A percentile compares a stretch with the other conserved stretches of the same genome.
Conservation (phyloP, 2,888 invertebrate genomes). For the Allophyes oxyacanthae region DNA sequence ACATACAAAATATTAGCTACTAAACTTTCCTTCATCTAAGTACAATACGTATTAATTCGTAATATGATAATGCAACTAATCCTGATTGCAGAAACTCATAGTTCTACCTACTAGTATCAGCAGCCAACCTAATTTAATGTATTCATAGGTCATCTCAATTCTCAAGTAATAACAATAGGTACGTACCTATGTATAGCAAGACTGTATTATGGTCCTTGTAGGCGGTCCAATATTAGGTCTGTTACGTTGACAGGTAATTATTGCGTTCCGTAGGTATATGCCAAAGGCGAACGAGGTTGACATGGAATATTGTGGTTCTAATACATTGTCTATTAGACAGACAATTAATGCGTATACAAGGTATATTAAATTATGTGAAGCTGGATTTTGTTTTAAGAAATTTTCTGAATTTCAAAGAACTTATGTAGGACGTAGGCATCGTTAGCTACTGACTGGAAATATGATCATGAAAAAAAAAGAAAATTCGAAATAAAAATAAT, state of each 20-base stretch:
- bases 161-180: constrained; percentile 25
- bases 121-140: constrained; percentile 52
- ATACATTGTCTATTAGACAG: not conserved
- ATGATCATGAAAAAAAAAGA: no score
- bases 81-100: constrained; percentile 3
- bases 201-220: constrained; percentile 11
- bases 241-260: constrained; percentile 28
- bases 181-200: constrained; percentile 13
- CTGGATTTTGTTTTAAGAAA: no score
- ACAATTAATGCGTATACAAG: not conserved
- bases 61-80: no score
- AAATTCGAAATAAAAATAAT: no score
- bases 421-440: no score
- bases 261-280: constrained; percentile 2
- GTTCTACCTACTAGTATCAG: constrained; percentile 28
- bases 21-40: no score
- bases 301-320: not conserved
- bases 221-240: constrained; percentile 25
- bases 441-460: no score
- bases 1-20: no score
- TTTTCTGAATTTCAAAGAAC: no score
- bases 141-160: constrained; percentile 57
- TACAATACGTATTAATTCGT: no score
- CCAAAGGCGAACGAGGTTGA: not conserved
- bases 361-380: no score